Conservation (phyloP, 2,797 vertebrate genomes). For the Rallus crepitans region DNA sequence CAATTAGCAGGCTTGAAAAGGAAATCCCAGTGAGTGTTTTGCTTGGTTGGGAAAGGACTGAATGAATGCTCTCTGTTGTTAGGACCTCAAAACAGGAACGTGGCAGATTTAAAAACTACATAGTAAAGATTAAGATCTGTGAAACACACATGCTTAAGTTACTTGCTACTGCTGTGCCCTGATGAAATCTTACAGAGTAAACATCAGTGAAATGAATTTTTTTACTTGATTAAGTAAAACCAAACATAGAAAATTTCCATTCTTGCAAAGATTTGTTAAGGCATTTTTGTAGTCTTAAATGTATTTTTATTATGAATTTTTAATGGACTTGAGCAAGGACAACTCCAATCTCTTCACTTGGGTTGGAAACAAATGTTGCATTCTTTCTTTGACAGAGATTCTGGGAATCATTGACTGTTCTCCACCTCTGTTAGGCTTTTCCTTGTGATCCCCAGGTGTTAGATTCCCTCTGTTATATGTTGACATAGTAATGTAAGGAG, state of each 20-base stretch:
- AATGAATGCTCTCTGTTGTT: conserved; percentile 68
- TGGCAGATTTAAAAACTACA: background rate
- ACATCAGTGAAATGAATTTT: conserved; percentile 2
- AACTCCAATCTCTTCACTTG: background rate
- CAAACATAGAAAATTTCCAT: background rate
- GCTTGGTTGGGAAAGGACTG: conserved; percentile 51
- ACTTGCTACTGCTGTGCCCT: conserved; percentile 29
- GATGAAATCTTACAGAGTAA: conserved; percentile 10
- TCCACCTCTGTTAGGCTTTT: background rate
- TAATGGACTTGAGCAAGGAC: background rate
- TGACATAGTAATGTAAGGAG: conserved; percentile 2
- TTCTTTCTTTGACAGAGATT: background rate
- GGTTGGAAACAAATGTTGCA: background rate
- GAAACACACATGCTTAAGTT: background rate
- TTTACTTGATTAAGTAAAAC: conserved; percentile 28
- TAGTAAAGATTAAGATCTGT: conserved; percentile 37
- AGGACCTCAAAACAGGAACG: conserved; percentile 23
- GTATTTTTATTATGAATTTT: background rate
- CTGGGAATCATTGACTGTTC: background rate
- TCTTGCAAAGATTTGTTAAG: background rate
- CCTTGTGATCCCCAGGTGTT: background rate
- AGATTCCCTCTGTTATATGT: background rate
- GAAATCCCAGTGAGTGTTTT: conserved; percentile 72
- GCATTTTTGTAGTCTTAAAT: background rate
- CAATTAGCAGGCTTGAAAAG: conserved; percentile 87